A percentile compares a stretch with the other conserved stretches of the same genome.
Conservation (phyloP, 1,140 invertebrate species). For the Copidosoma floridanum region DNA sequence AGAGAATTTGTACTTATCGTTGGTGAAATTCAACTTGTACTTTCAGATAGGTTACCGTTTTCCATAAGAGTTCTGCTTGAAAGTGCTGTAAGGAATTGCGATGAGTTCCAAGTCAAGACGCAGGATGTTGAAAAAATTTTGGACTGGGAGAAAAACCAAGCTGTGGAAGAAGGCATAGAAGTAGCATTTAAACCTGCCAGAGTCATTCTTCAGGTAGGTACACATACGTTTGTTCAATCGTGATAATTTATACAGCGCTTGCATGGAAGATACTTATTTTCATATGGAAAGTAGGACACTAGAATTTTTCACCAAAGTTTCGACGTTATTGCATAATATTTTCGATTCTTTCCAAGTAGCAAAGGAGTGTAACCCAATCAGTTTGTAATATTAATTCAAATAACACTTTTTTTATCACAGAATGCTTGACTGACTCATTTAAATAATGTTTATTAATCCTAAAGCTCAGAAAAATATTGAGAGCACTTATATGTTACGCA, state of each 20-base stretch:
- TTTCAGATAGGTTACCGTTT: constrained; percentile 80
- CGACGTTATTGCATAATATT: too few relatives aligned
- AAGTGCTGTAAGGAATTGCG: constrained; percentile 93
- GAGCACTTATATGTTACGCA: neutral
- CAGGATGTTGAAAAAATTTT: constrained; percentile 88
- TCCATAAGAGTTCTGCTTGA: constrained; percentile 92
- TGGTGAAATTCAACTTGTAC: constrained; percentile 12
- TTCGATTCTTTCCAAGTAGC: too few relatives aligned
- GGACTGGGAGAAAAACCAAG: constrained; percentile 83
- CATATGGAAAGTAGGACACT: too few relatives aligned
- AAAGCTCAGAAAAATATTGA: neutral
- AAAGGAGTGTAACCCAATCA: too few relatives aligned
- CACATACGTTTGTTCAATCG: too few relatives aligned
- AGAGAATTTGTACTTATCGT: neutral
- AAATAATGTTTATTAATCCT: neutral
- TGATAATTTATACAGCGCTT: too few relatives aligned
- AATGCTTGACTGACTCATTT: neutral
- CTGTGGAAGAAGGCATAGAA: constrained; percentile 73
- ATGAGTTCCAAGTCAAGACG: constrained; percentile 86
- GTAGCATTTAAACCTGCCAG: constrained; percentile 93
- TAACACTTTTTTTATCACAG: too few relatives aligned
- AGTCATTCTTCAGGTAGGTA: constrained; percentile 95
- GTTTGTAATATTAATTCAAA: too few relatives aligned
- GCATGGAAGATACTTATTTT: too few relatives aligned
- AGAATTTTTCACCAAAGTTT: too few relatives aligned